phyloP scores from a whole-genome alignment of 2,797 vertebrate species.

The Sebastes minor region DNA sequence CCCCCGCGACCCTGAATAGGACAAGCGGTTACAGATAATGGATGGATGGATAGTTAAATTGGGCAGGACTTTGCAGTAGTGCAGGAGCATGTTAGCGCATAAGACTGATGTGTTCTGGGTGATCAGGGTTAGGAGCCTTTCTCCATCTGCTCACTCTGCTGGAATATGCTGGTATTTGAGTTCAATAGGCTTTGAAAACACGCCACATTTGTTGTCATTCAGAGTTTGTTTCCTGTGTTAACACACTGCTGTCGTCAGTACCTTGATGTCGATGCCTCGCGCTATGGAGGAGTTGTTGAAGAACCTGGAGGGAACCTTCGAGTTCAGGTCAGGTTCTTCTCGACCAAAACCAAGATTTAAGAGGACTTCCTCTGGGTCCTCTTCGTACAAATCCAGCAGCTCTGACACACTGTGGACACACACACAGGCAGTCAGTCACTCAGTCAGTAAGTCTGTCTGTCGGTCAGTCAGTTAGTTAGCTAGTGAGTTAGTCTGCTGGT shows the following conservation, averaged over 20 bases:
- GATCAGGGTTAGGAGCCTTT: not conserved
- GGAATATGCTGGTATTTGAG: not conserved
- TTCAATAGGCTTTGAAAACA: not conserved
- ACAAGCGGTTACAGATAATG: too few relatives aligned
- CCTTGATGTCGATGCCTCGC: slow-evolving; percentile 96
- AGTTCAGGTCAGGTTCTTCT: slow-evolving; percentile 94
- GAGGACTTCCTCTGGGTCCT: slow-evolving; percentile 97
- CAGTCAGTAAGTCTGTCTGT: not conserved
- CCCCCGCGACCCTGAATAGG: too few relatives aligned
- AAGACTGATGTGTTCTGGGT: not conserved
- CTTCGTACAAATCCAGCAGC: slow-evolving; percentile 95
- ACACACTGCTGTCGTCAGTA: not conserved
- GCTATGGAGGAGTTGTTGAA: slow-evolving; percentile 90
- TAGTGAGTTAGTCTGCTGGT: slow-evolving; percentile 43
- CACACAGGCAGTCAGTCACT: not conserved
- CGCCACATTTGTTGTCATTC: not conserved
- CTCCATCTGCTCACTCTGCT: not conserved
- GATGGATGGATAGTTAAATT: not conserved
- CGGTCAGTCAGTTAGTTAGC: not conserved
- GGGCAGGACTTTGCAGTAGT: not conserved
- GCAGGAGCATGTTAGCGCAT: not conserved
- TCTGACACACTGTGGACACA: slow-evolving; percentile 90
- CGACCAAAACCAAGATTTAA: slow-evolving; percentile 96
- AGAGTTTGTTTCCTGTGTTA: not conserved
- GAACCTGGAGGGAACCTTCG: slow-evolving; percentile 95